Evolutionary conservation across 2,797 vertebrate genomes (phyloP).

Genomic region (Silurus lanzhouensis): DNA sequence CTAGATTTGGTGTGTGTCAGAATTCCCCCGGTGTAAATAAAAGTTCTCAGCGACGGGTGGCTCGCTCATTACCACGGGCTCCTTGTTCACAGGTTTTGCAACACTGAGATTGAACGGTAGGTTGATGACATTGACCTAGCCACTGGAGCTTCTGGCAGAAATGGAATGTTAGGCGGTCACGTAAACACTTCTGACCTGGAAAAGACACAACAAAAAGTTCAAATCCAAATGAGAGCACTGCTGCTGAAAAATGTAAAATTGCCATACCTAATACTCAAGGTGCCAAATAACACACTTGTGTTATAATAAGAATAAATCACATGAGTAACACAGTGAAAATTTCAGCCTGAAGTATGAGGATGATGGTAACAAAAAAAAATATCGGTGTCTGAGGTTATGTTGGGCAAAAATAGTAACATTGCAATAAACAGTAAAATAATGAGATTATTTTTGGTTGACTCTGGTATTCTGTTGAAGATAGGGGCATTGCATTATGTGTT

Average conservation of each 20-base stretch:
- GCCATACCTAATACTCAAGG: no score
- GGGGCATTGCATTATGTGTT: no score
- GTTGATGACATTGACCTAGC: constrained; percentile 82
- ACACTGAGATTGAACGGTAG: constrained; percentile 80
- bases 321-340: no score
- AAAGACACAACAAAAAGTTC: constrained; percentile 28
- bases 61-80: constrained; percentile 60
- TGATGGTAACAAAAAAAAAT: no score
- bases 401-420: no score
- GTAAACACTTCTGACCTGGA: constrained; percentile 76
- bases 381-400: no score
- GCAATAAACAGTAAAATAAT: no score
- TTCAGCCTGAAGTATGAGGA: no score
- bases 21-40: constrained; percentile 6
- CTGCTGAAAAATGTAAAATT: neutral
- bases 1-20: neutral
- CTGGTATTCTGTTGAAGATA: no score
- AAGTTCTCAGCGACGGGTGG: constrained; percentile 45
- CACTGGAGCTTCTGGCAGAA: constrained; percentile 87
- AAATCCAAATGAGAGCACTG: neutral
- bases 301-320: no score
- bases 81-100: constrained; percentile 80
- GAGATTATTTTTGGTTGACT: no score
- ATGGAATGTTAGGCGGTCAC: constrained; percentile 77
- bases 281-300: no score